phyloP scores from a whole-genome alignment of 1,140 invertebrate genomes.

The Conus betulinus region DNA sequence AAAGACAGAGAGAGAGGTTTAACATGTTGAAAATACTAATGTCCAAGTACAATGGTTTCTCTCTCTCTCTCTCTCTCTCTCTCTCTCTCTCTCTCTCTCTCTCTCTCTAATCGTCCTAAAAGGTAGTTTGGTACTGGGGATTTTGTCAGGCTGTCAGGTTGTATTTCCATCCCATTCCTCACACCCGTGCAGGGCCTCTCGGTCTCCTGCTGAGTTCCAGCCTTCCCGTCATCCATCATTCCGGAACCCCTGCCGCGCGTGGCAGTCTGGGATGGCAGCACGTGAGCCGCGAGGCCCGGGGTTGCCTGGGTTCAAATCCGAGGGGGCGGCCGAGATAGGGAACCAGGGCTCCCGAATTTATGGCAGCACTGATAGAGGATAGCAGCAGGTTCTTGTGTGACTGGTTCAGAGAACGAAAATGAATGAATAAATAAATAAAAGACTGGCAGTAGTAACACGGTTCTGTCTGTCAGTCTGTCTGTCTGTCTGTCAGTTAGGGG shows the following conservation, averaged over 20 bases:
- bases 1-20: too few species aligned
- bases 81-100: too few species aligned
- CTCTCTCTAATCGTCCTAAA: neutral
- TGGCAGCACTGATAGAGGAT: neutral
- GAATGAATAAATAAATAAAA: too few species aligned
- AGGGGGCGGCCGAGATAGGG: neutral
- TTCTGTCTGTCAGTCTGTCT: too few species aligned
- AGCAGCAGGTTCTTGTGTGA: neutral
- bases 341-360: neutral
- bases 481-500: too few species aligned
- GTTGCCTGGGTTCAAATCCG: neutral
- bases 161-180: neutral
- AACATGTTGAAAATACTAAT: too few species aligned
- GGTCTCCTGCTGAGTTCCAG: neutral
- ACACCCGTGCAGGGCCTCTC: neutral
- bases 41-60: too few species aligned
- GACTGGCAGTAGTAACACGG: too few species aligned
- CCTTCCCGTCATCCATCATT: constrained; percentile 18
- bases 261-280: neutral
- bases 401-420: neutral
- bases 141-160: neutral
- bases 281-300: neutral
- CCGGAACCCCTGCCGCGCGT: constrained; percentile 6
- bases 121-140: neutral
- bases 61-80: too few species aligned